phyloP scores from a whole-genome alignment of 1,140 invertebrate genomes.

The Rhyacophila brunnea region DNA sequence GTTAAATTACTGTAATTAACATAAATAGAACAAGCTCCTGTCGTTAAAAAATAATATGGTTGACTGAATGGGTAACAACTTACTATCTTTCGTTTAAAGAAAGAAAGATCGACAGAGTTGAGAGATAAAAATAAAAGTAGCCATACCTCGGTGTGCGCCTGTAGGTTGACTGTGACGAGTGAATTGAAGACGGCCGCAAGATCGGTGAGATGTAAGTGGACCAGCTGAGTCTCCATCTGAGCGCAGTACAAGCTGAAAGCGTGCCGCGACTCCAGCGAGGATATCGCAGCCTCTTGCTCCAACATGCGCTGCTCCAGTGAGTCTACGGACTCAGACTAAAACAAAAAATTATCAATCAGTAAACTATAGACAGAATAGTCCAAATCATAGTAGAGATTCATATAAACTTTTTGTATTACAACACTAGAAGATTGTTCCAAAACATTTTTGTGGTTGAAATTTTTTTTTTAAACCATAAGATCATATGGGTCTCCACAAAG shows the following conservation, averaged over 20 bases:
- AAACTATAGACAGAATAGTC: no score
- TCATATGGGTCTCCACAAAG: background rate
- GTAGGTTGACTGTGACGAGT: slow-evolving; percentile 61
- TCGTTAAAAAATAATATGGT: background rate
- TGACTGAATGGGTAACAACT: background rate
- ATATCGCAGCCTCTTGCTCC: slow-evolving; percentile 69
- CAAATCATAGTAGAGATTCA: slow-evolving; percentile 44
- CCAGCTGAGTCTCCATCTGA: slow-evolving; percentile 71
- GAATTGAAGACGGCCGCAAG: slow-evolving; percentile 62
- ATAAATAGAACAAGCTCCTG: background rate
- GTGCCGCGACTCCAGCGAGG: slow-evolving; percentile 68
- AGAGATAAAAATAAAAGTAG: slow-evolving; percentile 4
- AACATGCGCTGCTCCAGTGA: slow-evolving; percentile 68
- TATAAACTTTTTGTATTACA: background rate
- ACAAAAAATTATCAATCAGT: no score
- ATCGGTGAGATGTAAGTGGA: slow-evolving; percentile 68
- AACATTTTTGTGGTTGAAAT: background rate
- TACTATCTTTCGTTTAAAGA: no score
- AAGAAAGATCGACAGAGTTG: slow-evolving; percentile 5
- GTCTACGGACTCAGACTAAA: slow-evolving; percentile 65
- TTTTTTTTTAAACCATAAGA: background rate
- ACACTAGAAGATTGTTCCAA: background rate
- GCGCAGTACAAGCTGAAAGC: slow-evolving; percentile 71
- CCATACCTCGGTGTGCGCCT: slow-evolving; percentile 63
- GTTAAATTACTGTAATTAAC: no score